Base-by-base conservation (phyloP, 2,888 invertebrate species). In the Nebria brevicollis region DNA sequence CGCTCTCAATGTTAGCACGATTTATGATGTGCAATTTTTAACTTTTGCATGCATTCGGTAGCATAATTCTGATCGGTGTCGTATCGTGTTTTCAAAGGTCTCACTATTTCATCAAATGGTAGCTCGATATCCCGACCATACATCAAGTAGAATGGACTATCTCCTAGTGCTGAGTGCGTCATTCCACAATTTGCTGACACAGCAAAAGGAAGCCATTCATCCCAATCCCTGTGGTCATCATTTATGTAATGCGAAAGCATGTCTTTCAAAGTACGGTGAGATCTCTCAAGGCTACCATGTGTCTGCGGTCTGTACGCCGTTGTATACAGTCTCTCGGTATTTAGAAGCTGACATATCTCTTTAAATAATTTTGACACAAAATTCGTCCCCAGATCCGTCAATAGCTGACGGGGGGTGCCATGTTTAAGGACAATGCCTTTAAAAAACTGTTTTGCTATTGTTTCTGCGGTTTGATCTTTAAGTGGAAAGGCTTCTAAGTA, bases 241-340 rank as follows among this genome's bases (percentile, higher is more conserved):
- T 66, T 68, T 7, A 76, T 76, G n/a, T 66, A 65, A 66, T 66
- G 66, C n/a, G 75, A 43, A 10, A 75, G 41, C 54, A 54, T 43
- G n/a, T 75, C 75, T 74, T 74, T 74, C 42, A 74, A 65, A 0
- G 75, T 75, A 20, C 75, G 11, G n/a, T 75, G 75, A 6, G 75
- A 34, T 7, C 64, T 7, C 43, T 75, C 75, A 43, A 75, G 26
- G 41, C 72, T 26, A 81, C 79, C 6, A 65, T 3, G 1, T 1
- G 66, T 65, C 26, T 82, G 70, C 6, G 82, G 76, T 5, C 43
- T 0, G 15, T 80, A 80, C 5, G 25, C 79, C n/a, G 64, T 68
- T 1, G 82, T 80, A 8, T 80, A 20, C 10, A 1, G 5, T 66
- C 85, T 83, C 66, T 85, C 83, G 0, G 85, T 85, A 34, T 34